Percentiles rank a stretch among this genome's conserved stretches.
Evolutionary conservation across 2,113 vertebrate species (phyloP).

Genomic region (Catharus minimus): DNA sequence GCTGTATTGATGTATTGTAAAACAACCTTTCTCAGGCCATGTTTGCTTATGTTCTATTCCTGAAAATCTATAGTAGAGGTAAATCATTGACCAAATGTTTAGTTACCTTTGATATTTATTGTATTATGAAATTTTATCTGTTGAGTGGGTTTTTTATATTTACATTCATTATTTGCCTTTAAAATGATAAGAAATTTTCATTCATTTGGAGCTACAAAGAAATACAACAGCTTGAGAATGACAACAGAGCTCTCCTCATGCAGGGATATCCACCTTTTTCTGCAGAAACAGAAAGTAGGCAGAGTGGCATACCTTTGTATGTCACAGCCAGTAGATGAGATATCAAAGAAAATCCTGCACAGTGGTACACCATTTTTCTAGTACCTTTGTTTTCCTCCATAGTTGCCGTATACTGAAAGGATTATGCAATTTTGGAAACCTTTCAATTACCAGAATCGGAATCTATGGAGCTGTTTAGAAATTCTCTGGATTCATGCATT

Average conservation of each 20-base stretch:
- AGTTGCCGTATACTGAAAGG: not conserved
- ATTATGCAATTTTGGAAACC: not conserved
- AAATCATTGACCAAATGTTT: not conserved
- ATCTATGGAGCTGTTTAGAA: not conserved
- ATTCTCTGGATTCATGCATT: not conserved
- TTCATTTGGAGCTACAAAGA: not conserved
- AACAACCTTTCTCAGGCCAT: not conserved
- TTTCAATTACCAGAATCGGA: not conserved
- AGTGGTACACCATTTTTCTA: accelerated
- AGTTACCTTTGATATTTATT: not conserved
- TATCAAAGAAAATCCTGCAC: not conserved
- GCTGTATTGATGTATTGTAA: not conserved
- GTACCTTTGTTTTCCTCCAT: not conserved
- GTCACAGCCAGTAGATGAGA: not conserved
- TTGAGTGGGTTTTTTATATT: not conserved
- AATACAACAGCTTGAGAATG: not conserved
- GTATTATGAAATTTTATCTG: not conserved
- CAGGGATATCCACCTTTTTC: not conserved
- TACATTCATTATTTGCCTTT: not conserved
- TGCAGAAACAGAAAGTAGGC: not conserved
- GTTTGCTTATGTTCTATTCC: not conserved
- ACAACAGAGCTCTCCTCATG: not conserved
- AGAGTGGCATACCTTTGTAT: not conserved
- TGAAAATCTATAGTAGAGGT: not conserved
- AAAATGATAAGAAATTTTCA: not conserved